Evolutionary conservation across 2,888 invertebrate genomes (phyloP), one percentile per base, ranked within the genome.

Genomic region (Morpho achilles): DNA sequence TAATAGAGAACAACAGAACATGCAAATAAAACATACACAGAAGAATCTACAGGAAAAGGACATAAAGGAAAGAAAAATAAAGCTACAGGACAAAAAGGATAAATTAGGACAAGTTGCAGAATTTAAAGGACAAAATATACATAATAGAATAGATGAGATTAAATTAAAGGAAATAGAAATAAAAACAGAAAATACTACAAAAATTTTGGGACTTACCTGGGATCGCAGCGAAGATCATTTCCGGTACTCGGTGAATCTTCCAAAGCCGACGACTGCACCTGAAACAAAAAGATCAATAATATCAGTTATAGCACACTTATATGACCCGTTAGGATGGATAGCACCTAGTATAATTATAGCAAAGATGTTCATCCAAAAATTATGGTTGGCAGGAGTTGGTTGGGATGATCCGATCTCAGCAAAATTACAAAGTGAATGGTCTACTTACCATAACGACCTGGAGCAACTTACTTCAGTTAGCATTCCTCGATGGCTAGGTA

Each of bases 401-500:
- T 16, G 16, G 16, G 16, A 16, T 67, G 66, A 67, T 9, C 9
- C 51, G 8, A 41, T 67, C 9, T 49, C 62, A 2, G 1, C 22
- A 8, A 50, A 58, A 16, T 23, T 66, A 49, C 7, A 49, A 32
- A 39, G 10, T 16, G 59, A 65, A 42, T 69, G 67, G 65, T 9
- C 61, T 7, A 50, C 41, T 9, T 71, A 66, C 39, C 45, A 67
- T 8, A 8, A 49, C 0, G 56, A 63, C 0, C 55, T 69, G 9
- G 7, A 0, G 1, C n/a, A 52, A 41, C 41, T 67, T 9, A 50
- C 32, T 7, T 46, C 50, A 0, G 58, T 67, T 39, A 10, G 9
- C 1, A 52, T 66, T n/a, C 63, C 64, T 8, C 42, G 67, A 7
- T 67, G 67, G 67, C 8, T 70, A 1, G n/a, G 53, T 7, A 50